phyloP scores from a whole-genome alignment of 2,113 vertebrate genomes.

The Leptobrachium leishanense region DNA sequence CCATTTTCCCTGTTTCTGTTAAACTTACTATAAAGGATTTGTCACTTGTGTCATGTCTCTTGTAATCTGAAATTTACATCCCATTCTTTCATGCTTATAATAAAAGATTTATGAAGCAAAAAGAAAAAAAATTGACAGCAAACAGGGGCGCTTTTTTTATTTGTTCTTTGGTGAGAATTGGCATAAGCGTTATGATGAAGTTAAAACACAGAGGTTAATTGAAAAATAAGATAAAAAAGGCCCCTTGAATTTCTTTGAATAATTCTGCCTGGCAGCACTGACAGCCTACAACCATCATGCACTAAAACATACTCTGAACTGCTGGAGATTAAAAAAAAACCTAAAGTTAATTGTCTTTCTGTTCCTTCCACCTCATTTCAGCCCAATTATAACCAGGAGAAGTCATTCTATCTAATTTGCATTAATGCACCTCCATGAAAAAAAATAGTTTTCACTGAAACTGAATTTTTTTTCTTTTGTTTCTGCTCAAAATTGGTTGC shows the following conservation, averaged over 20 bases:
- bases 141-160: slow-evolving; percentile 63
- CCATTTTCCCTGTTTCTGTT: slow-evolving; percentile 48
- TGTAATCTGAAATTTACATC: slow-evolving; percentile 70
- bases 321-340: slow-evolving; percentile 71
- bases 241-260: slow-evolving; percentile 71
- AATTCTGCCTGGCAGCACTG: slow-evolving; percentile 78
- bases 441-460: slow-evolving; percentile 51
- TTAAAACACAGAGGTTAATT: slow-evolving; percentile 93
- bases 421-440: slow-evolving; percentile 66
- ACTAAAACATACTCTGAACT: slow-evolving; percentile 73
- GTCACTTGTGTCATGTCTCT: slow-evolving; percentile 65
- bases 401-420: slow-evolving; percentile 74
- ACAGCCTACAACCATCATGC: slow-evolving; percentile 60
- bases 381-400: slow-evolving; percentile 77
- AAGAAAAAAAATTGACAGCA: slow-evolving; percentile 66
- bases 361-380: slow-evolving; percentile 89
- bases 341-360: slow-evolving; percentile 85
- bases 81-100: slow-evolving; percentile 54
- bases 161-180: slow-evolving; percentile 83
- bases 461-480: not conserved
- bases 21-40: slow-evolving; percentile 69
- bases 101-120: slow-evolving; percentile 64
- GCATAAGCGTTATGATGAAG: slow-evolving; percentile 74
- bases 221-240: slow-evolving; percentile 94
- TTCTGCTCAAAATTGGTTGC: not conserved